These are phyloP conservation scores for Gambusia holbrooki DNA, from an alignment of 2,113 vertebrate species.

Conservation along the genomic window DNA sequence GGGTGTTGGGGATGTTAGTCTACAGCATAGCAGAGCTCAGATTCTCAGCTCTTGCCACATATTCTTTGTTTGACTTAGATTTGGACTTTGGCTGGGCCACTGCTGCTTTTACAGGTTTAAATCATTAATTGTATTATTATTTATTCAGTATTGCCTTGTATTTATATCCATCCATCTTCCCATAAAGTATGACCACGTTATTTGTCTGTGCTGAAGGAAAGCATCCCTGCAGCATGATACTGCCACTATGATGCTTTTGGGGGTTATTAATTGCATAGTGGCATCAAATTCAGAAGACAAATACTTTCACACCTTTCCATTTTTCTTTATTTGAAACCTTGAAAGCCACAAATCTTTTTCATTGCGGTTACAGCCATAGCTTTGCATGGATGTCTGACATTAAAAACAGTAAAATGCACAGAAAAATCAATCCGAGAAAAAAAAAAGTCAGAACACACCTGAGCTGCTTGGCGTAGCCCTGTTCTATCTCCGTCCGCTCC, in stretches of 20 bases:
- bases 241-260: not conserved
- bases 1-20: not conserved
- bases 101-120: too few species aligned
- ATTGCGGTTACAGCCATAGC: not conserved
- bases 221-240: not conserved
- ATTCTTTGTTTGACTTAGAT: not conserved
- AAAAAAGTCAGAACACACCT: slow-evolving; percentile 59
- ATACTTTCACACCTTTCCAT: too few species aligned
- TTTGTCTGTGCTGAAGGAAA: too few species aligned
- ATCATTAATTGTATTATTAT: too few species aligned
- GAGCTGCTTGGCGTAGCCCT: slow-evolving; percentile 86
- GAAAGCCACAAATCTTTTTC: not conserved
- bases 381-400: not conserved
- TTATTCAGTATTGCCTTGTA: too few species aligned
- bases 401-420: not conserved
- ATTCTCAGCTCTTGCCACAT: not conserved
- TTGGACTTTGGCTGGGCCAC: too few species aligned
- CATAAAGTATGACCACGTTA: too few species aligned
- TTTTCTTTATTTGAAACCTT: too few species aligned
- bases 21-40: not conserved
- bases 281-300: not conserved
- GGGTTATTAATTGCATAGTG: not conserved
- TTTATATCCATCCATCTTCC: too few species aligned
- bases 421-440: not conserved
- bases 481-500: slow-evolving; percentile 86